These are phyloP conservation scores for Chloropsis hardwickii DNA, from an alignment of 2,113 vertebrate species.

Conservation along the genomic window DNA sequence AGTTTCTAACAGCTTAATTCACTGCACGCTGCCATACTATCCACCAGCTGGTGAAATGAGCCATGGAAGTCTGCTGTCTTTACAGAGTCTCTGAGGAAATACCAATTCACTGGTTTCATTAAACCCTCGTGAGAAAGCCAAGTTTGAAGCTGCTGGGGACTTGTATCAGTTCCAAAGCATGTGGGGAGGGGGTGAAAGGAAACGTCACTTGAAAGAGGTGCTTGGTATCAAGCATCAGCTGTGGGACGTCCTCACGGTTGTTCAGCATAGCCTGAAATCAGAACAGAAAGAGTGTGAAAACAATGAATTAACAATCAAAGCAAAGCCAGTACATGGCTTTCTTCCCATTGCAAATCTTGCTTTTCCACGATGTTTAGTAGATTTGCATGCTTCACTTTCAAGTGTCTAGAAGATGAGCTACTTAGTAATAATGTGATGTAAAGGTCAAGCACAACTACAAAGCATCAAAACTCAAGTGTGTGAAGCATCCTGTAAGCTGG, in stretches of 20 bases:
- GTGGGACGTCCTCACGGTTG: conserved; percentile 79
- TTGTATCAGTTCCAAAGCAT: conserved; percentile 89
- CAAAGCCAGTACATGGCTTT: neutral
- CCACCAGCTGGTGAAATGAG: neutral
- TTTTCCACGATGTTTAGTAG: neutral
- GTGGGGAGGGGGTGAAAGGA: conserved; percentile 85
- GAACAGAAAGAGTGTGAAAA: conserved; percentile 19
- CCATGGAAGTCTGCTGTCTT: neutral
- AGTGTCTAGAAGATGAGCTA: neutral
- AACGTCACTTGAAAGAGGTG: conserved; percentile 94
- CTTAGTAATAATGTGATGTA: neutral
- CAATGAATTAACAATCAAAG: neutral
- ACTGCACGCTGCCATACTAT: neutral
- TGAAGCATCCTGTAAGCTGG: neutral
- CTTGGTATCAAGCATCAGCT: conserved; percentile 88
- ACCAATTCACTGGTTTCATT: neutral
- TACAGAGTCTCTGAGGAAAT: neutral
- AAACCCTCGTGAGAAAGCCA: conserved; percentile 86
- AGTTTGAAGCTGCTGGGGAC: conserved; percentile 91
- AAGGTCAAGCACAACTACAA: neutral
- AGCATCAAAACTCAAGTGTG: neutral
- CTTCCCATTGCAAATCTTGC: neutral
- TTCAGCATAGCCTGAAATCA: conserved; percentile 82
- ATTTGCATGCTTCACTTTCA: neutral
- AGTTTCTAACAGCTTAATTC: neutral